Conservation (phyloP, 2,797 vertebrate species). For the Carcharodon carcharias region DNA sequence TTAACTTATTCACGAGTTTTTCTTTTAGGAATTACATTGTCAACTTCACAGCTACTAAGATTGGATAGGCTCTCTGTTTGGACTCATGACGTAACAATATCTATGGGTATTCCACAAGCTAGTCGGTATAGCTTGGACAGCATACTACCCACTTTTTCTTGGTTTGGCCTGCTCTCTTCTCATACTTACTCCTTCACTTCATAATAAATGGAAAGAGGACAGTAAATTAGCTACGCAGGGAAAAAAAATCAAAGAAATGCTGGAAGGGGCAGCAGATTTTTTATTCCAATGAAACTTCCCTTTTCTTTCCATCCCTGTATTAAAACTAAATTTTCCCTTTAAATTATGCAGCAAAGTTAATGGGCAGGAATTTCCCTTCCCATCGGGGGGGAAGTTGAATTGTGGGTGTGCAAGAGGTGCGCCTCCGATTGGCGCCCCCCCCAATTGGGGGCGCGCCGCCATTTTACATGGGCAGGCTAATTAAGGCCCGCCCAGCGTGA, state of each 20-base stretch:
- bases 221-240: not conserved
- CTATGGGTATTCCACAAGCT: not conserved
- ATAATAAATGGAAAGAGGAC: not conserved
- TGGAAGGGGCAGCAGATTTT: not conserved
- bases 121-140: not conserved
- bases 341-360: not conserved
- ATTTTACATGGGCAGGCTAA: too few species aligned
- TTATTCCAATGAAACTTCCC: not conserved
- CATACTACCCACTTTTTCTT: not conserved
- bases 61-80: not conserved
- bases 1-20: not conserved
- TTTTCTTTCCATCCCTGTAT: not conserved
- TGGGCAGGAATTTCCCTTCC: too few species aligned
- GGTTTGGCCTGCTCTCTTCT: not conserved
- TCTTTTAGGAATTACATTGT: not conserved
- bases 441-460: too few species aligned
- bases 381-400: too few species aligned
- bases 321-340: not conserved
- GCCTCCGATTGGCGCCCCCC: too few species aligned
- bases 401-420: too few species aligned
- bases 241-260: not conserved
- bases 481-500: too few species aligned
- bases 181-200: not conserved
- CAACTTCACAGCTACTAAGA: not conserved
- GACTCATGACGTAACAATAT: not conserved